Percentiles rank a stretch among this genome's conserved stretches.
Evolutionary conservation across 1,140 invertebrate genomes (phyloP).

Genomic region (Penaeus chinensis): DNA sequence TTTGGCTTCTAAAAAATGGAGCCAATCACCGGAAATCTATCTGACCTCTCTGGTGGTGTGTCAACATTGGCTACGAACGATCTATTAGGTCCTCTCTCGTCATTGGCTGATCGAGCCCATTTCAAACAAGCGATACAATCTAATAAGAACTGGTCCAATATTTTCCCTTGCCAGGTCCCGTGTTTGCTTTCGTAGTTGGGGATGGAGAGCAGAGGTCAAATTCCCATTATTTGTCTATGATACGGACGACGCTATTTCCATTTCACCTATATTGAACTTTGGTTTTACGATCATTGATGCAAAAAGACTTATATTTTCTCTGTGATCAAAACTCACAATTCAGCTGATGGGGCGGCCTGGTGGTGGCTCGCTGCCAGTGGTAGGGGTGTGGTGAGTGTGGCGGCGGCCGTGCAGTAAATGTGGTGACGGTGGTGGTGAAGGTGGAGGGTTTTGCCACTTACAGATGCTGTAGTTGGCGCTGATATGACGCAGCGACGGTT

Average conservation of each 20-base stretch:
- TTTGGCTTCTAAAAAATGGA: conserved; percentile 31
- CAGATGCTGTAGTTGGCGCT: too few species aligned
- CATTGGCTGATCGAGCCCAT: conserved; percentile 49
- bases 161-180: conserved; percentile 36
- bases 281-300: conserved; percentile 42
- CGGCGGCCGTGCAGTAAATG: background rate
- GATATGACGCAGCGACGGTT: too few species aligned
- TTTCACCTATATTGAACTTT: conserved; percentile 51
- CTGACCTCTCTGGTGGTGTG: conserved; percentile 33
- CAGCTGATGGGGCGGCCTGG: conserved; percentile 17
- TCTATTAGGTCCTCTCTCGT: conserved; percentile 28
- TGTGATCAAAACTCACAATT: conserved; percentile 32
- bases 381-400: conserved; percentile 1
- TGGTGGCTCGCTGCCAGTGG: too few species aligned
- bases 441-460: background rate
- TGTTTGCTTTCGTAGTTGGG: conserved; percentile 40
- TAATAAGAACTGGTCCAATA: conserved; percentile 52
- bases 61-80: conserved; percentile 34
- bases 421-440: conserved; percentile 9
- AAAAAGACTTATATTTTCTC: conserved; percentile 13
- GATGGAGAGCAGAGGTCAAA: conserved; percentile 3
- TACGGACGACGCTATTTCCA: conserved; percentile 46
- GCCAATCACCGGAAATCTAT: conserved; percentile 51
- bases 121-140: conserved; percentile 56
- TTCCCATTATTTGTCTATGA: conserved; percentile 52